Base-by-base conservation (phyloP, 2,113 vertebrate genomes). In the Corythornis vintsioides region DNA sequence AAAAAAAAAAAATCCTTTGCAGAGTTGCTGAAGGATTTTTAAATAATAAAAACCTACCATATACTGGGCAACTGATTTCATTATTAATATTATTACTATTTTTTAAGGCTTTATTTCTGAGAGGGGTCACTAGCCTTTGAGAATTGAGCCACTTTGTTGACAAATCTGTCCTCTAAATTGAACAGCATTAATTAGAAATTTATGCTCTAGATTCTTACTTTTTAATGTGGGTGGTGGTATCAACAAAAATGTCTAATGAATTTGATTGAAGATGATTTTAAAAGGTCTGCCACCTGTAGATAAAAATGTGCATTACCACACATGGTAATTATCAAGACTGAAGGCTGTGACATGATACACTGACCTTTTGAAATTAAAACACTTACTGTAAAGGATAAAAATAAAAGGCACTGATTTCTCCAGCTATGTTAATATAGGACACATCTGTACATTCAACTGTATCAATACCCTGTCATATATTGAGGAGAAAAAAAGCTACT, bases 261-360 rank as follows among this genome's bases (percentile, higher is more conserved):
- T 96, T 92, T 96, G 94, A 97, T 94, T 96, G 96, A 96, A 96
- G 89, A 79, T 96, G 89, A 95, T 94, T 97, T 96, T 57, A 71
- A 96, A 97, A 96, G 96, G 95, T 96, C 95, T 95, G 92, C 93
- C 94, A 97, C 97, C 96, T 98, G 96, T 96, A 94, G 96, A 97
- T 96, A 93, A 97, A 96, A 96, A 93, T 94, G 92, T 94, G 83
- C 94, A 91, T 97, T 95, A 94, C 90, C 95, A 56, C 61, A 84
- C 92, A 83, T 95, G 89, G 76, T 96, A 97, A 96, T 97, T 96
- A 96, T 75, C 67, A 73, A 95, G 94, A 90, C 79, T 86, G 80
- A 94, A 95, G 93, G 78, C 83, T 35, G 7, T 78, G 73, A 79
- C 83, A 52, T 90, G 95, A 96, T 94, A 95, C 52, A 33, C 3